These are phyloP conservation scores for Plagodis dolabraria DNA, from an alignment of 2,888 invertebrate species.

Conservation along the genomic window DNA sequence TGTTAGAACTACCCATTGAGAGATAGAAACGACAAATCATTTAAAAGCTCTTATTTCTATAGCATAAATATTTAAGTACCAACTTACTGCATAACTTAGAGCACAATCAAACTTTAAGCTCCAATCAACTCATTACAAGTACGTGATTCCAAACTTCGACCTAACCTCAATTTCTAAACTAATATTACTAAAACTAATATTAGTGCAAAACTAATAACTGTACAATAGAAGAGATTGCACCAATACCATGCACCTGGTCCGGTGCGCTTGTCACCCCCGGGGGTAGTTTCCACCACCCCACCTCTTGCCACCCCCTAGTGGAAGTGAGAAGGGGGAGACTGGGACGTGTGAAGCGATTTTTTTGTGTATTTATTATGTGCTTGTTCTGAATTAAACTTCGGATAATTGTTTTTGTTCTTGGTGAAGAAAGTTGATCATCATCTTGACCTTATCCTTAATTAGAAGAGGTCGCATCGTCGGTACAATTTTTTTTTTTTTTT, in stretches of 20 bases:
- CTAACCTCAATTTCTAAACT: constrained; percentile 36
- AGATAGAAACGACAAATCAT: no score
- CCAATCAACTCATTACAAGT: constrained; percentile 17
- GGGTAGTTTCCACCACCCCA: constrained; percentile 33
- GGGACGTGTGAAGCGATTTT: constrained; percentile 67
- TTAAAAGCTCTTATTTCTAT: no score
- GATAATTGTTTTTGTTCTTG: constrained; percentile 26
- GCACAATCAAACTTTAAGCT: constrained; percentile 6
- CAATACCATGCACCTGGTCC: constrained; percentile 72
- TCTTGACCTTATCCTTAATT: no score
- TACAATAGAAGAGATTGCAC: constrained; percentile 68
- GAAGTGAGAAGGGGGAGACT: constrained; percentile 41
- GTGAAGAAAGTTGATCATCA: not conserved
- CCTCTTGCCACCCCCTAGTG: constrained; percentile 27
- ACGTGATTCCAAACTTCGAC: constrained; percentile 30
- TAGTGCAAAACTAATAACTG: constrained; percentile 60
- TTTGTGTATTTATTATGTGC: constrained; percentile 61
- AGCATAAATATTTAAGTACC: no score
- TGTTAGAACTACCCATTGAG: no score
- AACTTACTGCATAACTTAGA: not conserved
- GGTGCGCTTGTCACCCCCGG: constrained; percentile 57
- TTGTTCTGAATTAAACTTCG: constrained; percentile 32
- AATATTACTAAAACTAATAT: constrained; percentile 49
- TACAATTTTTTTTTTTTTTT: no score
- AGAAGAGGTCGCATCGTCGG: no score